Conservation (phyloP, 2,797 vertebrate species). For the Arnoldichthys spilopterus region DNA sequence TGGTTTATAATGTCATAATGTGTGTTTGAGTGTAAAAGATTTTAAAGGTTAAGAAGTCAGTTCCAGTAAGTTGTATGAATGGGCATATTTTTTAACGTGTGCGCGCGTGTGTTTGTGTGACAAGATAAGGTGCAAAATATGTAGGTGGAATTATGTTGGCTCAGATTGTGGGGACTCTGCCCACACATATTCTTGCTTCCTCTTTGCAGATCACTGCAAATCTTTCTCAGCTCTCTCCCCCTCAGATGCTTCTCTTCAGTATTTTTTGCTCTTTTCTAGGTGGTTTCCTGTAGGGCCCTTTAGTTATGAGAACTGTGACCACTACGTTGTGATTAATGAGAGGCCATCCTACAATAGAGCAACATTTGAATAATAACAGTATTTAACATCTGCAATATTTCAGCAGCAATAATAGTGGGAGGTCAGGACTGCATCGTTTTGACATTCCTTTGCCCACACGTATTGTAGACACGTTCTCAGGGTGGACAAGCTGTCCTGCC, state of each 20-base stretch:
- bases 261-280: slow-evolving; percentile 41
- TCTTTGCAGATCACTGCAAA: slow-evolving; percentile 43
- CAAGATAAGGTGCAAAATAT: slow-evolving; percentile 46
- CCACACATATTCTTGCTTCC: slow-evolving; percentile 57
- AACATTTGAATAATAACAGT: slow-evolving; percentile 36
- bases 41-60: slow-evolving; percentile 54
- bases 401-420: slow-evolving; percentile 3
- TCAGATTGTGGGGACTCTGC: slow-evolving; percentile 7
- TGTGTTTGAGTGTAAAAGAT: slow-evolving; percentile 16
- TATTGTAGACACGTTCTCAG: neutral
- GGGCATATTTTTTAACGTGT: slow-evolving; percentile 45
- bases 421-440: neutral
- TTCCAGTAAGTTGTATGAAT: slow-evolving; percentile 53
- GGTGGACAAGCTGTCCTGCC: slow-evolving; percentile 3
- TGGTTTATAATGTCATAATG: neutral
- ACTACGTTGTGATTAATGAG: slow-evolving; percentile 40
- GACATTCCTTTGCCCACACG: neutral
- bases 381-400: slow-evolving; percentile 15
- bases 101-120: slow-evolving; percentile 26
- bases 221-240: slow-evolving; percentile 28
- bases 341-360: slow-evolving; percentile 7
- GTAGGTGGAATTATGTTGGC: slow-evolving; percentile 56
- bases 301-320: slow-evolving; percentile 43
- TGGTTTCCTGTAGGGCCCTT: slow-evolving; percentile 44
- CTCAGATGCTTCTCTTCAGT: slow-evolving; percentile 31